Evolutionary conservation across 2,888 invertebrate species (phyloP).

Genomic region (Sesamia inferens): DNA sequence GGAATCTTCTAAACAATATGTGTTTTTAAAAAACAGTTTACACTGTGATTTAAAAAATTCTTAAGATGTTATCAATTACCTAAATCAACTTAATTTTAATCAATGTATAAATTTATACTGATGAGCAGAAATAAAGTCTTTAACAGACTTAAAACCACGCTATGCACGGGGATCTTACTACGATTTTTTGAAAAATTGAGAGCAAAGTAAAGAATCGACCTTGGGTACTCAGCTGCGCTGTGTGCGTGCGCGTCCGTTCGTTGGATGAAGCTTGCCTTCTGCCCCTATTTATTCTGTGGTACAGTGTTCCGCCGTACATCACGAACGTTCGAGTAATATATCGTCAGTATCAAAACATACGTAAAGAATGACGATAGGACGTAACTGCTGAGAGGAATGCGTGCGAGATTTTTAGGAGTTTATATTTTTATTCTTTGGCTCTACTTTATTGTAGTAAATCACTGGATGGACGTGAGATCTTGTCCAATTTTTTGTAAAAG

Average conservation of each 20-base stretch:
- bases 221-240: not conserved
- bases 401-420: slow-evolving; percentile 33
- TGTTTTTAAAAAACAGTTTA: not conserved
- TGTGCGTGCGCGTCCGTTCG: not conserved
- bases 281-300: not conserved
- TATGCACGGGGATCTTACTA: not conserved
- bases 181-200: not conserved
- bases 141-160: not conserved
- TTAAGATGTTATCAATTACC: not conserved
- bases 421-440: slow-evolving; percentile 32
- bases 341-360: slow-evolving; percentile 64
- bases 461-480: slow-evolving; percentile 25
- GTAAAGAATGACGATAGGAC: slow-evolving; percentile 45
- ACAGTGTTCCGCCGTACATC: slow-evolving; percentile 48
- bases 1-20: not conserved
- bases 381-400: slow-evolving; percentile 49
- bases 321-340: slow-evolving; percentile 57
- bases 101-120: too few species aligned
- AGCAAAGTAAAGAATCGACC: not conserved
- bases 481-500: not conserved
- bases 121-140: not conserved
- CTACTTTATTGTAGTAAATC: slow-evolving; percentile 48
- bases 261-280: not conserved
- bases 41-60: not conserved
- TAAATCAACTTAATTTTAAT: too few species aligned